Conservation (phyloP, 2,113 vertebrate species). For the Pipra filicauda region DNA sequence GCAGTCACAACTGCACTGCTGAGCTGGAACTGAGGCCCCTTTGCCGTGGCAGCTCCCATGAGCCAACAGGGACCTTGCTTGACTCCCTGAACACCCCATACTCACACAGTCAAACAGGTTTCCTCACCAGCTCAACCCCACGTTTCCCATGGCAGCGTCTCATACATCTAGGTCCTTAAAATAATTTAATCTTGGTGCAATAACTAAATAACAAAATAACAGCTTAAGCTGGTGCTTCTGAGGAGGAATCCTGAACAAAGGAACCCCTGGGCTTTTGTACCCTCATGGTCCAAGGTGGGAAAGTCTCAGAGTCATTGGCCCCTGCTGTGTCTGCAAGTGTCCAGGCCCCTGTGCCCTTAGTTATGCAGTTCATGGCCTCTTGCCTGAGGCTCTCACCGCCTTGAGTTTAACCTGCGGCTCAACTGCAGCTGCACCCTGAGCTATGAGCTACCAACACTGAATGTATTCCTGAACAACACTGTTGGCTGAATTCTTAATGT, state of each 20-base stretch:
- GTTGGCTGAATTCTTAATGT: not conserved
- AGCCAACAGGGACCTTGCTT: not conserved
- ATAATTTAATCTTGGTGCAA: not conserved
- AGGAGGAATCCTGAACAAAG: not conserved
- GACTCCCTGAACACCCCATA: not conserved
- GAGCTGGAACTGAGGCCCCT: not conserved
- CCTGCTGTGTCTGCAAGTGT: not conserved
- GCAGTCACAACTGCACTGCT: not conserved
- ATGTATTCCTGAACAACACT: not conserved
- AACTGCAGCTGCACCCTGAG: not conserved
- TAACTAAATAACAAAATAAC: not conserved
- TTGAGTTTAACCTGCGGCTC: not conserved
- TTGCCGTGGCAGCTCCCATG: not conserved
- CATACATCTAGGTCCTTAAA: not conserved
- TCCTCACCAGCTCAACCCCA: not conserved
- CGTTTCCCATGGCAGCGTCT: not conserved
- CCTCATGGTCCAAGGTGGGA: not conserved
- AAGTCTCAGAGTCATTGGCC: not conserved
- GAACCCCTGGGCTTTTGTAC: not conserved
- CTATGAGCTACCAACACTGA: not conserved
- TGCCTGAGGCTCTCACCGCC: accelerated
- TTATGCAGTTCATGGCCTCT: not conserved
- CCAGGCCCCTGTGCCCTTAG: not conserved
- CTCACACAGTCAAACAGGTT: not conserved
- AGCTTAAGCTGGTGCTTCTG: not conserved